phyloP scores from a whole-genome alignment of 2,888 invertebrate species.

The Agrotis puta region DNA sequence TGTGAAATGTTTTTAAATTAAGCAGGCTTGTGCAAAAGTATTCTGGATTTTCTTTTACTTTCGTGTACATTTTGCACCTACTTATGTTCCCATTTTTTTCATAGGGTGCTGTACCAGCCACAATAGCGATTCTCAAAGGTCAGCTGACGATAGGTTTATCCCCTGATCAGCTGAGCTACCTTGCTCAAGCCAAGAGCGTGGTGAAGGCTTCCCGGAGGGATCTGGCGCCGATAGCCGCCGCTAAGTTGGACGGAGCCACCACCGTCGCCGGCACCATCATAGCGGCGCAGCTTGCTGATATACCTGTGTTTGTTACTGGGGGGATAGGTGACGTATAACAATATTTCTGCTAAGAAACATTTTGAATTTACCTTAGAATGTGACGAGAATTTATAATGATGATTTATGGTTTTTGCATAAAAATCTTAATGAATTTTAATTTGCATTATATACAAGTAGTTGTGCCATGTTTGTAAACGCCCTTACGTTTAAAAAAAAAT shows the following conservation, averaged over 20 bases:
- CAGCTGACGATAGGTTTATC: slow-evolving; percentile 95
- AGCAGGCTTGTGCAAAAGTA: background rate
- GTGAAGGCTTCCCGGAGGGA: slow-evolving; percentile 97
- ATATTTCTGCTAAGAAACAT: background rate
- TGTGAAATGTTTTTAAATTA: slow-evolving; percentile 4
- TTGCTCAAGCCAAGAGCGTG: slow-evolving; percentile 91
- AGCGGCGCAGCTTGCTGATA: slow-evolving; percentile 95
- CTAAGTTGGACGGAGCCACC: slow-evolving; percentile 95
- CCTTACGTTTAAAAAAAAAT: too few relatives aligned
- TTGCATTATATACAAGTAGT: too few relatives aligned
- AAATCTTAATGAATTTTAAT: too few relatives aligned
- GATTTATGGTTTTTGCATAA: too few relatives aligned
- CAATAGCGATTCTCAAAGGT: slow-evolving; percentile 97
- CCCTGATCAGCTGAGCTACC: slow-evolving; percentile 91
- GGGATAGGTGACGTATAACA: slow-evolving; percentile 89
- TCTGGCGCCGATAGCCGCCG: slow-evolving; percentile 94
- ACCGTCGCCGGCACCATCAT: slow-evolving; percentile 99
- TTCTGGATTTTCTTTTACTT: background rate
- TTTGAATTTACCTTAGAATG: too few relatives aligned
- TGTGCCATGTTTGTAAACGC: too few relatives aligned
- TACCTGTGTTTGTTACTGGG: slow-evolving; percentile 98
- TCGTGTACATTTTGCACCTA: background rate
- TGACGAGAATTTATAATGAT: too few relatives aligned
- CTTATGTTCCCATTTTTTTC: slow-evolving; percentile 29
- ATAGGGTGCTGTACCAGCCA: slow-evolving; percentile 97